Evolutionary conservation across 2,888 invertebrate species (phyloP), one percentile per base, ranked within the genome.

Genomic region (Eulithis prunata): DNA sequence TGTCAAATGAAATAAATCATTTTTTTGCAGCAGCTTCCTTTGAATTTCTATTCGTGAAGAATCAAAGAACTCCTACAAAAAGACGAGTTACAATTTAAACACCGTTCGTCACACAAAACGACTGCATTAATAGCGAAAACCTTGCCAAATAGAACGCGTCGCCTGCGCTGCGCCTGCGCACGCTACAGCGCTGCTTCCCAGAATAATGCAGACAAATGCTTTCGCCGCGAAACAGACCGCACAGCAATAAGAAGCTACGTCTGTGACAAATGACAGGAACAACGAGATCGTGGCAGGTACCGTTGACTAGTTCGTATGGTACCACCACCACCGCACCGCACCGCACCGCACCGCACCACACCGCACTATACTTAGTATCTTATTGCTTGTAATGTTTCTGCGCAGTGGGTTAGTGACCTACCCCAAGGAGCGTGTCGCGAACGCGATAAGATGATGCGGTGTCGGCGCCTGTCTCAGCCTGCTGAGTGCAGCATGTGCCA

Each of bases 331-430:
- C 21, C 21, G 21, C 21, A 21, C 21, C 21, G 21, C 21, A 21
- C 21, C 21, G 21, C 21, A 21, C 21, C 21, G 21, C 21, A 21
- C 21, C 21, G 21, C 21, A 21, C 21, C 2, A 21, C 2, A 21
- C 4, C 3, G 32, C 4, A 32, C 32, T 21, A 21, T 21, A 21
- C 32, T 41, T 1, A 32, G 41, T 41, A 8, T 41, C 41, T 5
- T 8, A 10, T 41, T 41, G 41, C 8, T 8, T 56, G n/a, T 59
- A 12, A 36, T 55, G 47, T 46, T n/a, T 51, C n/a, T 53, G 43
- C 54, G 62, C 62, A 56, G 56, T 55, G 62, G 68, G 61, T 69
- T 53, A 69, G 64, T 71, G 71, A 71, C 71, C 73, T 71, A 67
- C 66, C 71, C 46, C 70, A 70, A 71, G 69, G 60, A 62, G 59